Evolutionary conservation across 2,888 invertebrate genomes (phyloP).

Genomic region (Pristionchus japonicus): DNA sequence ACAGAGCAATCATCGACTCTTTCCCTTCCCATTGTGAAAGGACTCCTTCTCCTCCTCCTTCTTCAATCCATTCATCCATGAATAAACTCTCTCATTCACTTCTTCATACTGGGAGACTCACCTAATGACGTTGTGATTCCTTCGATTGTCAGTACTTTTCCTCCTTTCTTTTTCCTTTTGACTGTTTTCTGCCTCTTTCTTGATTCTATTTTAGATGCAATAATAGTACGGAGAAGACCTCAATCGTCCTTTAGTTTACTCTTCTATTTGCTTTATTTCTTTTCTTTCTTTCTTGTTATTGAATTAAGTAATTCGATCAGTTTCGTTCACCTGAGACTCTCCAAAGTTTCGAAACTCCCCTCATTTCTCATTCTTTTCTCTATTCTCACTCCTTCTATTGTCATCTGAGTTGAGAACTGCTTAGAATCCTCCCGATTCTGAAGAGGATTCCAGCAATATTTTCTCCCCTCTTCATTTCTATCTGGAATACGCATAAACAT

Average conservation of each 20-base stretch:
- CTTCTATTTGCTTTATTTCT: background rate
- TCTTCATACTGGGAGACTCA: background rate
- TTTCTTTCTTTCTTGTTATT: background rate
- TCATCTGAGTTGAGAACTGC: background rate
- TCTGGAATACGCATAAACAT: background rate
- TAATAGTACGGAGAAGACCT: background rate
- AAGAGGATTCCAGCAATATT: background rate
- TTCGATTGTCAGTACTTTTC: background rate
- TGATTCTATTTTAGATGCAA: background rate
- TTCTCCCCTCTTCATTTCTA: background rate
- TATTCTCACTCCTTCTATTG: background rate
- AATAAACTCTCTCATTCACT: constrained; percentile 3
- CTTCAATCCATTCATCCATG: constrained; percentile 8
- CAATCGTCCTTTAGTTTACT: background rate
- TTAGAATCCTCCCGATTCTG: background rate
- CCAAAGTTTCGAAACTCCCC: background rate
- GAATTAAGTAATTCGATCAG: background rate
- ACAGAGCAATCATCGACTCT: background rate
- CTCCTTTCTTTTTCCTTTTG: background rate
- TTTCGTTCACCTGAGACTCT: background rate
- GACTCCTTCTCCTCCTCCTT: background rate
- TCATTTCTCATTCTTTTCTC: background rate
- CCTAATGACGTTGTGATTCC: background rate
- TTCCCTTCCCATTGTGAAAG: background rate
- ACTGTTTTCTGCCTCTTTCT: background rate